Base-by-base conservation (phyloP, 2,888 invertebrate species). In the Caenorhabditis wallacei region DNA sequence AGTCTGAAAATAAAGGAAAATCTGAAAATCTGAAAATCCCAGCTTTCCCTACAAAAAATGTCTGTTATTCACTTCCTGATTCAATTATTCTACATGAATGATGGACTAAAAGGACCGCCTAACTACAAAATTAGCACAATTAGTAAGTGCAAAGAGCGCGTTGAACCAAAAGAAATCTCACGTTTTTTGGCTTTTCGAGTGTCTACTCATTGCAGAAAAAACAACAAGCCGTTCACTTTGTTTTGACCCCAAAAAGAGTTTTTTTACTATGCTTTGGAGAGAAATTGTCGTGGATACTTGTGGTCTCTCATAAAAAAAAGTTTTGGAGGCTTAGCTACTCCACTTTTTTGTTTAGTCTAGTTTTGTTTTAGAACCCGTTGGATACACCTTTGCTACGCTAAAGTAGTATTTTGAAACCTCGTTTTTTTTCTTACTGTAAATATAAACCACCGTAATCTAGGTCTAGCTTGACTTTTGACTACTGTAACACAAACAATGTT, bases 71-170 rank as follows among this genome's bases (percentile, higher is more conserved):
- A 63, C 63, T 63, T 63, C 63, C 63, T n/a, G 43, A 46, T 46
- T 63, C 63, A 63, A 63, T 63, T 63, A 63, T 63, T 46, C 46
- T 63, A 46, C 43, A 43, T 61, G 61, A 11, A 61, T n/a, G 35
- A n/a, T 5, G 26, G 54, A 54, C 57, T 37, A 10, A 35, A 10
- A 35, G 10, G 35, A 35, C 35, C 35, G 4, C 35, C 35, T n/a
- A n/a, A n/a, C n/a, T n/a, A n/a, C 10, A 13, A 46, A 63, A 63
- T 63, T 63, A 10, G 63, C 24, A n/a, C 26, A 63, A 63, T 63
- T 63, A 63, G 46, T 13, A 10, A 63, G 63, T 63, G 46, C 63
- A 63, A 63, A 63, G 63, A 46, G 46, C 43, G 43, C 24, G 26
- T 37, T 13, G 22, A 16, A 20, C 37, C 20, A 22, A 2, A 46